A percentile compares a stretch with the other conserved stretches of the same genome.
phyloP scores from a whole-genome alignment of 2,888 invertebrate genomes.

The Penaeus monodon region DNA sequence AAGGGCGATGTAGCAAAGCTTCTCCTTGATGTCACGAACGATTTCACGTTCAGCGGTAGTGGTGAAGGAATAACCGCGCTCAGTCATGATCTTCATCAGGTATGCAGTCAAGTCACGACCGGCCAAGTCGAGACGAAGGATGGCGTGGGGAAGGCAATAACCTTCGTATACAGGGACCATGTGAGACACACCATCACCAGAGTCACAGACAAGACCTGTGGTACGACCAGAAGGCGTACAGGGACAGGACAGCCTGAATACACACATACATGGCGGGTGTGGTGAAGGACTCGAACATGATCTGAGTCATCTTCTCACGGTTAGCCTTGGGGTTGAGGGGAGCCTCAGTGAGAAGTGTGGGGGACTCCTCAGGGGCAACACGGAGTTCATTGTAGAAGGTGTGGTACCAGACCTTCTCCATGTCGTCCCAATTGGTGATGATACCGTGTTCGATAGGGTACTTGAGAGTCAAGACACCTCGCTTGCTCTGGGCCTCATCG shows the following conservation, averaged over 20 bases:
- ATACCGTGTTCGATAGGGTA: slow-evolving; percentile 65
- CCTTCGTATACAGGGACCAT: slow-evolving; percentile 39
- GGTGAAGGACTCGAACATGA: slow-evolving; percentile 90
- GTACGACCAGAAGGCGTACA: slow-evolving; percentile 30
- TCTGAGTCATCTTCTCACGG: slow-evolving; percentile 91
- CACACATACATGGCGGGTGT: slow-evolving; percentile 70
- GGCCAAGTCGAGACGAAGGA: too few species aligned
- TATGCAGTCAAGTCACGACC: too few species aligned
- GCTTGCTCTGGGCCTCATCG: slow-evolving; percentile 65
- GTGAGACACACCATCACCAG: slow-evolving; percentile 44
- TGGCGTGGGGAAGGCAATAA: not conserved
- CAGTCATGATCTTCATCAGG: too few species aligned
- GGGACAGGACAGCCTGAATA: slow-evolving; percentile 5
- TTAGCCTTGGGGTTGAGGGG: slow-evolving; percentile 95
- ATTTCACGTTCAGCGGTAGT: too few species aligned
- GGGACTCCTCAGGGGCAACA: slow-evolving; percentile 88
- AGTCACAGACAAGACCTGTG: slow-evolving; percentile 29
- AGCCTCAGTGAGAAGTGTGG: slow-evolving; percentile 82
- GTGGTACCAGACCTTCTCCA: slow-evolving; percentile 99
- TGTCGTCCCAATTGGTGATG: slow-evolving; percentile 94
- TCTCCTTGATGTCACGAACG: too few species aligned
- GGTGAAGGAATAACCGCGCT: too few species aligned
- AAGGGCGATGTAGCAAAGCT: too few species aligned
- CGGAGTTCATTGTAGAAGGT: slow-evolving; percentile 98
- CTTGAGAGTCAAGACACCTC: slow-evolving; percentile 65